Evolutionary conservation across 1,140 invertebrate species (phyloP).

Genomic region (Drosophila repletoides): DNA sequence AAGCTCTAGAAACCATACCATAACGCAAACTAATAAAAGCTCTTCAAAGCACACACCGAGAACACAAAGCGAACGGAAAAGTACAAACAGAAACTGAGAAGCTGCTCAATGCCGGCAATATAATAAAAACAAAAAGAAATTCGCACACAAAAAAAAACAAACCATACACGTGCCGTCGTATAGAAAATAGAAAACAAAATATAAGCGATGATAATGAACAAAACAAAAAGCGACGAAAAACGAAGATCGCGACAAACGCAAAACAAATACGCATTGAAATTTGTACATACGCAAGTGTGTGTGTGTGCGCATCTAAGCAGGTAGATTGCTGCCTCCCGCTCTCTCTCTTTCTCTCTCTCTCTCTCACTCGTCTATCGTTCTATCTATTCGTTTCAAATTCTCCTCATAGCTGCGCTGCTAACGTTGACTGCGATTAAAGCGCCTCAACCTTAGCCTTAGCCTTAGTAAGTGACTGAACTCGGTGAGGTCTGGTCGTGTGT

Average conservation of each 20-base stretch:
- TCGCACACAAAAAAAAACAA: neutral
- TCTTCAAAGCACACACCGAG: too few relatives aligned
- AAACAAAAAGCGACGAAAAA: conserved; percentile 24
- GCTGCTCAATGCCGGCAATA: neutral
- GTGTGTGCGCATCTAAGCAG: neutral
- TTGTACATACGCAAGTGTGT: too few relatives aligned
- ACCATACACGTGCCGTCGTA: conserved; percentile 3
- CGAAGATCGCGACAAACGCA: neutral
- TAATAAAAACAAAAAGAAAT: neutral
- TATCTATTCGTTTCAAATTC: neutral
- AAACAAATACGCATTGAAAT: neutral
- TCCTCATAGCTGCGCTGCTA: neutral
- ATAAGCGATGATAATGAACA: neutral
- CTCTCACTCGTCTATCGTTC: neutral
- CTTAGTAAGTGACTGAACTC: conserved; percentile 37
- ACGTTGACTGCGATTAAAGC: neutral
- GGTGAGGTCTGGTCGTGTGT: conserved; percentile 36
- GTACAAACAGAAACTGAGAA: too few relatives aligned
- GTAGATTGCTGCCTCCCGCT: too few relatives aligned
- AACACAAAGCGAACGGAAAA: too few relatives aligned
- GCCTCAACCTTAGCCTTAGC: neutral
- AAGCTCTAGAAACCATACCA: neutral
- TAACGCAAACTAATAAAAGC: too few relatives aligned
- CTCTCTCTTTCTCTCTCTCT: neutral
- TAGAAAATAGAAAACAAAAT: conserved; percentile 26